Conservation (phyloP, 2,888 invertebrate species). For the Ichneumoninae sp. region DNA sequence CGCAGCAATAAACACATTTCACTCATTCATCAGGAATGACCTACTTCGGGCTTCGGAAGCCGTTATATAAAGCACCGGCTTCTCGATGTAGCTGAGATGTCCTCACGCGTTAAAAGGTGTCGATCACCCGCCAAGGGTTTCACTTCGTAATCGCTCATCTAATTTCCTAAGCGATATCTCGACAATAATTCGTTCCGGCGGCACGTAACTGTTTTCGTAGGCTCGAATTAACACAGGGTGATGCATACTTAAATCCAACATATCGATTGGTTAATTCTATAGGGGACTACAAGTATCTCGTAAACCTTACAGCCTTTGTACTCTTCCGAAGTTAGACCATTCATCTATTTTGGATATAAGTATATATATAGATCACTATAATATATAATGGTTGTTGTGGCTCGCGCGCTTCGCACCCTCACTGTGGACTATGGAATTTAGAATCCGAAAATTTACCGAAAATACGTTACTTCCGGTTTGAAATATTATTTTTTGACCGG, state of each 20-base stretch:
- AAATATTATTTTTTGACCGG: no score
- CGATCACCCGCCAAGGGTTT: constrained; percentile 76
- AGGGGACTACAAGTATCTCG: background rate
- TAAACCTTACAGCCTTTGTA: background rate
- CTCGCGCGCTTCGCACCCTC: background rate
- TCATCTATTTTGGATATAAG: background rate
- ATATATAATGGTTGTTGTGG: background rate
- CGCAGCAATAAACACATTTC: constrained; percentile 57
- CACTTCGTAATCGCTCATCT: constrained; percentile 73
- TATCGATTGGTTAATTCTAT: background rate
- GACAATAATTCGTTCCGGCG: constrained; percentile 32
- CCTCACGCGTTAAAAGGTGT: constrained; percentile 75
- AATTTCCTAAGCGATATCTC: constrained; percentile 66
- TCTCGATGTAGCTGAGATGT: constrained; percentile 62
- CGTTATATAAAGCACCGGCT: constrained; percentile 74
- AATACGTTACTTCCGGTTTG: no score
- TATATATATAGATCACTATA: background rate
- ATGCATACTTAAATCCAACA: background rate
- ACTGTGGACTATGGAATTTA: background rate
- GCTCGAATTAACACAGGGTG: background rate
- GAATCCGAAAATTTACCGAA: background rate
- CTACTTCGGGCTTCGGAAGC: constrained; percentile 73
- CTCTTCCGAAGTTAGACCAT: background rate
- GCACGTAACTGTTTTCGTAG: constrained; percentile 9
- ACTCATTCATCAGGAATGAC: constrained; percentile 72